phyloP scores from a whole-genome alignment of 2,113 vertebrate genomes.

The Sclerurus mexicanus region DNA sequence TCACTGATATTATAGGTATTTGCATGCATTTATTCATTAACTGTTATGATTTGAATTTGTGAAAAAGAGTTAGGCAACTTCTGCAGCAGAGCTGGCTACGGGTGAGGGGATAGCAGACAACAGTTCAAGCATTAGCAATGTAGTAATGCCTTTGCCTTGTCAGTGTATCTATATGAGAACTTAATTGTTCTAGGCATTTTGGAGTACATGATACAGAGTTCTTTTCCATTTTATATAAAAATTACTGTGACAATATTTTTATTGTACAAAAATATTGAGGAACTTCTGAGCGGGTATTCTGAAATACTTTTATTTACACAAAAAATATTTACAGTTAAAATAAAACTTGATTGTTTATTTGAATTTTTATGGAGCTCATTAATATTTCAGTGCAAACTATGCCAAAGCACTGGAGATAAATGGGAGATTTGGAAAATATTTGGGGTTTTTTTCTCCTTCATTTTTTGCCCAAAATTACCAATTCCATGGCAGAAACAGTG shows the following conservation, averaged over 20 bases:
- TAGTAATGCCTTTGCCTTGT: not conserved
- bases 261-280: not conserved
- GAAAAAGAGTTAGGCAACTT: not conserved
- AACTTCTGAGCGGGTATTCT: not conserved
- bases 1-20: not conserved
- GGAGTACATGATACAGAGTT: not conserved
- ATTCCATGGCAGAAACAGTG: fast-evolving
- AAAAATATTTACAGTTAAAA: not conserved
- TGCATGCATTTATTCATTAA: not conserved
- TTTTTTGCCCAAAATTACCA: not conserved
- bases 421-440: not conserved
- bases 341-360: fast-evolving
- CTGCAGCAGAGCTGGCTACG: not conserved
- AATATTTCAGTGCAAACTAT: not conserved
- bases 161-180: not conserved
- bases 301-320: not conserved
- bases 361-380: not conserved
- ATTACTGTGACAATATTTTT: not conserved
- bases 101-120: not conserved
- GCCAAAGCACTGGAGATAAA: not conserved
- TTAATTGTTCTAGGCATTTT: not conserved
- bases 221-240: not conserved
- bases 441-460: fast-evolving
- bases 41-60: not conserved
- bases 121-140: not conserved